A percentile compares a stretch with the other conserved stretches of the same genome.
Conservation (phyloP, 2,113 vertebrate species). For the Chrysochloris asiatica region DNA sequence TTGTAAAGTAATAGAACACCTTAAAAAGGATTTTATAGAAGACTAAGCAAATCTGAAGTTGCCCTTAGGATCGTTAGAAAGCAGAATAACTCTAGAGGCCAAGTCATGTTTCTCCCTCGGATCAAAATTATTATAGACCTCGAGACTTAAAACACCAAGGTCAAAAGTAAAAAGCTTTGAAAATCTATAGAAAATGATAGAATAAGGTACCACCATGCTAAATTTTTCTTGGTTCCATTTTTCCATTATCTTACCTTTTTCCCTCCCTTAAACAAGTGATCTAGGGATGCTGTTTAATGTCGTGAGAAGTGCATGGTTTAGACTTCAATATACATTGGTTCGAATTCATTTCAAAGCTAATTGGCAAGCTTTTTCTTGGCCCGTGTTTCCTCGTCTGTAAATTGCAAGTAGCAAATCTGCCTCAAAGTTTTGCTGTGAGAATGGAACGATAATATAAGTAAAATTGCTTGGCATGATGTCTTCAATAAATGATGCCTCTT, state of each 20-base stretch:
- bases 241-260: neutral
- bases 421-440: neutral
- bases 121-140: neutral
- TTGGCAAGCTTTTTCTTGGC: neutral
- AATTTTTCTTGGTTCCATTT: neutral
- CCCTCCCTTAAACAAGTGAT: neutral
- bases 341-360: neutral
- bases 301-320: neutral
- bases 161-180: conserved; percentile 22
- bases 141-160: neutral
- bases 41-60: conserved; percentile 16
- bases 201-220: neutral
- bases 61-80: neutral
- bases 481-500: neutral
- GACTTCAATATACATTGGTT: neutral
- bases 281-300: neutral
- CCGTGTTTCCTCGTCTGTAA: neutral
- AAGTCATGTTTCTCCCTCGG: neutral
- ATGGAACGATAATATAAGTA: neutral
- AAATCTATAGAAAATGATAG: neutral
- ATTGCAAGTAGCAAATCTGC: neutral
- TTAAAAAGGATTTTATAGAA: neutral
- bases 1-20: neutral
- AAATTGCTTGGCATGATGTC: neutral
- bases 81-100: neutral